A percentile compares a stretch with the other conserved stretches of the same genome.
Conservation (phyloP, 2,888 invertebrate genomes). For the Chydorus sphaericus region DNA sequence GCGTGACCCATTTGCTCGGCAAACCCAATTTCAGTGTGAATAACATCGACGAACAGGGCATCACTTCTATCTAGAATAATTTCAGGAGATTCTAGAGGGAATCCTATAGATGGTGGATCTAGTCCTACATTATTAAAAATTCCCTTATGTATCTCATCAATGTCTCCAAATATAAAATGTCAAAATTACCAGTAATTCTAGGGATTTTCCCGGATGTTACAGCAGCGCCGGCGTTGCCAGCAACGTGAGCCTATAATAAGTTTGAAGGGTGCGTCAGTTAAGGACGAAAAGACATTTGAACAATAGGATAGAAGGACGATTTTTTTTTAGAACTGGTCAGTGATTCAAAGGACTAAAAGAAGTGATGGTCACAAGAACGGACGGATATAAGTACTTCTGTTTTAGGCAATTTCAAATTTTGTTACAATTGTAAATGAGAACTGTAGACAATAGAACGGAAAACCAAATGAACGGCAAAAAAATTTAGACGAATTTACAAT, state of each 20-base stretch:
- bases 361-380: no score
- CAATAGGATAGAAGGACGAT: no score
- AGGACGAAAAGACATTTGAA: no score
- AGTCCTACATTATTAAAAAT: constrained; percentile 26
- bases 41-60: constrained; percentile 51
- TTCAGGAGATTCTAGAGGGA: constrained; percentile 34
- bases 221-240: constrained; percentile 41
- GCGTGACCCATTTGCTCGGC: constrained; percentile 15
- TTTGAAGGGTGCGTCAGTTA: no score
- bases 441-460: no score
- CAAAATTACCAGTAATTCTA: constrained; percentile 8
- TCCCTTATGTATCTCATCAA: background rate
- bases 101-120: constrained; percentile 51
- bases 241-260: constrained; percentile 36
- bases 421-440: no score
- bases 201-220: background rate
- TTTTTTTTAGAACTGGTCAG: no score
- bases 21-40: constrained; percentile 47
- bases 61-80: constrained; percentile 43
- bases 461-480: no score
- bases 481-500: no score
- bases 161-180: background rate
- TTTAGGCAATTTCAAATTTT: no score
- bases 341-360: no score
- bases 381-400: no score